Base-by-base conservation (phyloP, 2,113 vertebrate species). In the Protobothrops mucrosquamatus region DNA sequence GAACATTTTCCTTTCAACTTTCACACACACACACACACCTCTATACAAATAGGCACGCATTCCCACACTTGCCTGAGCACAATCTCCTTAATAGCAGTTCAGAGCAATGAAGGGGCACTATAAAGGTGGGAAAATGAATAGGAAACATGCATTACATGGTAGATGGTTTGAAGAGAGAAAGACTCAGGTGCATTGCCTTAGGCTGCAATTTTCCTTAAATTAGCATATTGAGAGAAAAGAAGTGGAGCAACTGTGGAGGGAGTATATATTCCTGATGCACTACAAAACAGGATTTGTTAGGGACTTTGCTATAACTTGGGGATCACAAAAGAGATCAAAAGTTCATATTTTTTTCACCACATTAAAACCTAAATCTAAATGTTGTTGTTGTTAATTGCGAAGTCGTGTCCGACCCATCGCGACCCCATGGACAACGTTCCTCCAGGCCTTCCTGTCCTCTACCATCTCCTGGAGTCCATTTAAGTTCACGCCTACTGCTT, bases 1-100 rank as follows among this genome's bases (percentile, higher is more conserved):
- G 29, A 15, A 39, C 18, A 4, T 24, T 23, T 57, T 48, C 1
- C 12, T 61, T 43, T 43, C 9, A 81, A 34, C 74, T 81, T 81
- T 43, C 74, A 81, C 34, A 81, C 54, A 51, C 48, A 51, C 48
- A 15, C 15, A 20, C 7, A 43, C 34, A 34, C 2, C 74, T 22
- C 34, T 22, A 81, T 81, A 81, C 15, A 81, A 22, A 43, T 8
- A 98, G 97, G 97, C 96, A 96, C 94, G 93, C 95, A 81, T 81
- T 81, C 74, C 34, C 95, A 96, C 91, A 95, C 95, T 97, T 92
- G 97, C 96, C 95, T 1, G 94, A 97, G 95, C 91, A 93, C 95
- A 93, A 97, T 97, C 92, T 96, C 97, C 96, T 97, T 97, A 97
- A 97, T 97, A 95, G 95, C 95, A 96, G 96, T 97, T 96, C 95